phyloP scores from a whole-genome alignment of 2,113 vertebrate genomes.

The Willisornis vidua region DNA sequence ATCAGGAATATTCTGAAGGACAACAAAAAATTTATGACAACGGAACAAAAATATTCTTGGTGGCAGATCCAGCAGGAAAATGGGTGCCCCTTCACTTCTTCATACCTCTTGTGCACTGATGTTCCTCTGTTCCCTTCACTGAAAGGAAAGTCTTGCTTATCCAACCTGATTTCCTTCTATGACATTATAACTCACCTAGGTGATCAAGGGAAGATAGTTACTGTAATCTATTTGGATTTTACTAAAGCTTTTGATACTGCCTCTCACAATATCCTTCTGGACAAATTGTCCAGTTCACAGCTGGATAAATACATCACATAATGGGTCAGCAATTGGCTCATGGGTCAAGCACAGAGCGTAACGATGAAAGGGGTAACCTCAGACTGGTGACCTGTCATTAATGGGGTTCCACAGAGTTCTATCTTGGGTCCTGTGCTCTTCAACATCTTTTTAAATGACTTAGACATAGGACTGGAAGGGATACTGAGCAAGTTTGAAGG shows the following conservation, averaged over 20 bases:
- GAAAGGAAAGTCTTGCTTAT: neutral
- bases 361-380: neutral
- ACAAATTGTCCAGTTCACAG: neutral
- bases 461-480: neutral
- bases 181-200: neutral
- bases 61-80: neutral
- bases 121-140: neutral
- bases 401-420: neutral
- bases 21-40: neutral
- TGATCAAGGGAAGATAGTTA: neutral
- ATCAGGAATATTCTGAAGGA: neutral
- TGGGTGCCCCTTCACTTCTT: neutral
- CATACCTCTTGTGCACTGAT: rapidly evolving
- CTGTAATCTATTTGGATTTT: neutral
- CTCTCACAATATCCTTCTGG: neutral
- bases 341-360: neutral
- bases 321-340: neutral
- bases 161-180: neutral
- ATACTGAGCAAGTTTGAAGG: neutral
- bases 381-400: neutral
- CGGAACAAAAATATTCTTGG: neutral
- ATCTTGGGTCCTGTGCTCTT: neutral
- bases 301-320: neutral
- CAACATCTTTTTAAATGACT: neutral
- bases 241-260: neutral